These are phyloP conservation scores for Scolanthus callimorphus DNA, from an alignment of 92 coral and sea anemone genomes.

Conservation along the genomic window DNA sequence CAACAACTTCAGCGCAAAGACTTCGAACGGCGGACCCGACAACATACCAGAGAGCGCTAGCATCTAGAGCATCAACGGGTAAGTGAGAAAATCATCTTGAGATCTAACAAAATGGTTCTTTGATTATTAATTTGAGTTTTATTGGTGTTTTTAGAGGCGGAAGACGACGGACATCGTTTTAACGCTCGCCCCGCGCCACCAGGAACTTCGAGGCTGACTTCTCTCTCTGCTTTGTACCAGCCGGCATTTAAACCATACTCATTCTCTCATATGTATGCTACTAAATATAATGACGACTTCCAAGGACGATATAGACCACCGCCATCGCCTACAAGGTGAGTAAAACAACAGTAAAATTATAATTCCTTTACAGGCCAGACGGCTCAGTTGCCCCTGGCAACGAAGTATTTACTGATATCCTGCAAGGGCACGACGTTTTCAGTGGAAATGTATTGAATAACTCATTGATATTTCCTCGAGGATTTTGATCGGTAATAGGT, in stretches of 20 bases:
- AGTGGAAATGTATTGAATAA: too few relatives aligned
- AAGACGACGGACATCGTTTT: background rate
- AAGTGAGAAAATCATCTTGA: background rate
- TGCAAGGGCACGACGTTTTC: too few relatives aligned
- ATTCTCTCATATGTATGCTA: slow-evolving; percentile 92
- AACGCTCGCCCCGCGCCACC: slow-evolving; percentile 17
- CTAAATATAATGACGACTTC: slow-evolving; percentile 81
- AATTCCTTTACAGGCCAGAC: background rate
- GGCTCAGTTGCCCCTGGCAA: background rate
- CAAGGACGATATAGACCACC: slow-evolving; percentile 82
- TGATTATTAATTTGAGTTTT: background rate
- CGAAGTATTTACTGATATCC: too few relatives aligned
- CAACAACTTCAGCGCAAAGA: slow-evolving; percentile 32
- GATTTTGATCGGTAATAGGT: too few relatives aligned
- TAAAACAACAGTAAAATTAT: too few relatives aligned
- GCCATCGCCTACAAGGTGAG: slow-evolving; percentile 85
- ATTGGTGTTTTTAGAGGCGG: background rate
- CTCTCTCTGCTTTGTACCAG: slow-evolving; percentile 84
- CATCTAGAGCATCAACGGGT: slow-evolving; percentile 35
- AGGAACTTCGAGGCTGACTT: slow-evolving; percentile 48
- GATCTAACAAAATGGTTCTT: background rate
- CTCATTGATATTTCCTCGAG: too few relatives aligned
- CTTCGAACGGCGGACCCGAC: slow-evolving; percentile 24
- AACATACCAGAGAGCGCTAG: slow-evolving; percentile 5
- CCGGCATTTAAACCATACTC: slow-evolving; percentile 95